phyloP scores from a whole-genome alignment of 1,140 invertebrate genomes.

The Drosophila watanabei region DNA sequence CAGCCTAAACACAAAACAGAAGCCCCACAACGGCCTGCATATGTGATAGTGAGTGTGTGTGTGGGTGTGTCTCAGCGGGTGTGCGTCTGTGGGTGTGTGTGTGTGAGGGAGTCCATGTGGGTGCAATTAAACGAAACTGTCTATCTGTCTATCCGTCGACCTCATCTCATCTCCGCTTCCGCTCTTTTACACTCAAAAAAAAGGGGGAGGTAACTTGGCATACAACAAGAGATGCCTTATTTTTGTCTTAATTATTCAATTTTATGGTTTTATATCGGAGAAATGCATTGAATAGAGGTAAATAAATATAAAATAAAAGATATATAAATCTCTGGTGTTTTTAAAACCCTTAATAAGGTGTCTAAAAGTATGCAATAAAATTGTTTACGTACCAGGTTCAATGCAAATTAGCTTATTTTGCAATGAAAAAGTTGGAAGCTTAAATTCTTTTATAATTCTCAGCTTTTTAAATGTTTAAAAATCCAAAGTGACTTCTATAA shows the following conservation, averaged over 20 bases:
- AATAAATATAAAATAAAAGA: too few relatives aligned
- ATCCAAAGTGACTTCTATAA: too few relatives aligned
- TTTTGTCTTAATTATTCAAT: background rate
- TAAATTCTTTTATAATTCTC: too few relatives aligned
- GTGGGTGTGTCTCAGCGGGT: background rate
- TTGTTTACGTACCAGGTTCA: too few relatives aligned
- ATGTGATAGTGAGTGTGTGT: slow-evolving; percentile 1
- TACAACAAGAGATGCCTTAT: background rate
- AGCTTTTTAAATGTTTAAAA: too few relatives aligned
- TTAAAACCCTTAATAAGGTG: too few relatives aligned
- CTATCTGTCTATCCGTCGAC: slow-evolving; percentile 21
- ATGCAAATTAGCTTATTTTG: too few relatives aligned
- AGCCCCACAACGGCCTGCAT: slow-evolving; percentile 22
- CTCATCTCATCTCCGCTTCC: slow-evolving; percentile 23
- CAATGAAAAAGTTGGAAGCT: too few relatives aligned
- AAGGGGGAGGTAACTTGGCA: background rate
- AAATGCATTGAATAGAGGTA: too few relatives aligned
- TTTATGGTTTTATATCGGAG: background rate
- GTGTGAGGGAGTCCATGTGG: slow-evolving; percentile 38
- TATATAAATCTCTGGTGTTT: too few relatives aligned
- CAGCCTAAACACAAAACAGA: slow-evolving; percentile 69
- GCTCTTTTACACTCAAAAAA: slow-evolving; percentile 9
- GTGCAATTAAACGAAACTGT: slow-evolving; percentile 60
- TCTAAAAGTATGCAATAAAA: too few relatives aligned
- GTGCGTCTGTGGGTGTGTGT: slow-evolving; percentile 2